These are phyloP conservation scores for Callocephalon fimbriatum DNA, from an alignment of 2,113 vertebrate genomes.

Conservation along the genomic window DNA sequence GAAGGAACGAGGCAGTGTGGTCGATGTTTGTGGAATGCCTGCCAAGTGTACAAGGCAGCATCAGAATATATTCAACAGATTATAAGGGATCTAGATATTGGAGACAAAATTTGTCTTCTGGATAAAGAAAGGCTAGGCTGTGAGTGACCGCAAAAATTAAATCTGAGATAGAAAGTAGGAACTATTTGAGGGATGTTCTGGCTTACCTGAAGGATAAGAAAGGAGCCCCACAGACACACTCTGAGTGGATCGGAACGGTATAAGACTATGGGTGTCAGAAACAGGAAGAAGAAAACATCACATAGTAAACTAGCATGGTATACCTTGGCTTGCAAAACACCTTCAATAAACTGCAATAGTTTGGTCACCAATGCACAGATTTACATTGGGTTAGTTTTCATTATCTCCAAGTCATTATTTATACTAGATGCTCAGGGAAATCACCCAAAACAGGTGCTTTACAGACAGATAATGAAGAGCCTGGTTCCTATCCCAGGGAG, in stretches of 20 bases:
- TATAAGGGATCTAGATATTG: neutral
- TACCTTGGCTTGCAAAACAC: neutral
- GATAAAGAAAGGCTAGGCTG: neutral
- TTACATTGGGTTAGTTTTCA: neutral
- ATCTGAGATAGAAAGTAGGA: neutral
- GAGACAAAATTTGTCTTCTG: neutral
- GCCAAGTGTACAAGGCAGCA: neutral
- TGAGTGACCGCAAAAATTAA: neutral
- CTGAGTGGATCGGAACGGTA: neutral
- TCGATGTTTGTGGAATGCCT: neutral
- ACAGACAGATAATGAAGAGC: slow-evolving; percentile 12
- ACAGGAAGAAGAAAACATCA: neutral
- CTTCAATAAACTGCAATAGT: neutral
- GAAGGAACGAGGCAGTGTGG: neutral
- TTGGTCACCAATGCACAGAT: neutral
- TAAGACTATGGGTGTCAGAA: neutral
- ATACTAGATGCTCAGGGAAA: neutral
- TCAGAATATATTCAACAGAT: neutral
- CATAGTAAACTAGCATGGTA: neutral
- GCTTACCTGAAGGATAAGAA: neutral
- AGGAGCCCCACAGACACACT: neutral
- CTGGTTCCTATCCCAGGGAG: neutral
- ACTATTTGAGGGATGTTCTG: neutral
- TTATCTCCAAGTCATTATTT: slow-evolving; percentile 15
- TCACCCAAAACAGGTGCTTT: slow-evolving; percentile 2